Conservation (phyloP, 2,113 vertebrate species). For the Eulemur rufifrons region DNA sequence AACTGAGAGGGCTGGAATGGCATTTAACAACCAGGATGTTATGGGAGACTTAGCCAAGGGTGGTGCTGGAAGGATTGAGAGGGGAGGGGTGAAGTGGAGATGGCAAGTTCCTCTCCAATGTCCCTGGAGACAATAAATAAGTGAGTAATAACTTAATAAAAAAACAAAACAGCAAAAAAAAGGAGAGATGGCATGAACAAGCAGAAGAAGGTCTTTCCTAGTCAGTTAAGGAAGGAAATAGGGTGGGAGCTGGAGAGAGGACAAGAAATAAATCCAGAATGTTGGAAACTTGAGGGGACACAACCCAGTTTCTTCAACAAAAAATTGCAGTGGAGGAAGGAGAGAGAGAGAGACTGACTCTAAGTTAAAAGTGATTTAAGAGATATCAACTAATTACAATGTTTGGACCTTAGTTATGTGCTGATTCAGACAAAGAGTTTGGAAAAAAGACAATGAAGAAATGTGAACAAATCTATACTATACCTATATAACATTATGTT, state of each 20-base stretch:
- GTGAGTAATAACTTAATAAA: too few relatives aligned
- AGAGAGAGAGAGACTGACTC: neutral
- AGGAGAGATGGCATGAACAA: neutral
- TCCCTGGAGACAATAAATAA: too few relatives aligned
- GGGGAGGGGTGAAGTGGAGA: neutral
- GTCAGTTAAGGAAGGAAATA: neutral
- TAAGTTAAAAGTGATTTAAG: neutral
- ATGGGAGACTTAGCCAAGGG: neutral
- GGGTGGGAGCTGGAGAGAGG: neutral
- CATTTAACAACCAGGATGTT: neutral
- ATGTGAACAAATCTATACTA: neutral
- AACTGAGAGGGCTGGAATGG: neutral
- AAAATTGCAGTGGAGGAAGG: neutral
- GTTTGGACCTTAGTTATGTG: neutral
- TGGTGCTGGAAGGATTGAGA: neutral
- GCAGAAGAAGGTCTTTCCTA: neutral
- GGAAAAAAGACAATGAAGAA: neutral
- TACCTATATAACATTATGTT: neutral
- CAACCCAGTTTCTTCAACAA: neutral
- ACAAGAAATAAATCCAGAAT: too few relatives aligned
- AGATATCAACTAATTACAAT: neutral
- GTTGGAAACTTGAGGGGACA: neutral
- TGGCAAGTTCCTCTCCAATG: too few relatives aligned
- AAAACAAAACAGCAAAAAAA: too few relatives aligned
- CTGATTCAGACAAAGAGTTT: neutral